A percentile compares a stretch with the other conserved stretches of the same genome.
These are phyloP conservation scores for Macrotis lagotis DNA, from an alignment of 2,113 vertebrate species.

Conservation along the genomic window DNA sequence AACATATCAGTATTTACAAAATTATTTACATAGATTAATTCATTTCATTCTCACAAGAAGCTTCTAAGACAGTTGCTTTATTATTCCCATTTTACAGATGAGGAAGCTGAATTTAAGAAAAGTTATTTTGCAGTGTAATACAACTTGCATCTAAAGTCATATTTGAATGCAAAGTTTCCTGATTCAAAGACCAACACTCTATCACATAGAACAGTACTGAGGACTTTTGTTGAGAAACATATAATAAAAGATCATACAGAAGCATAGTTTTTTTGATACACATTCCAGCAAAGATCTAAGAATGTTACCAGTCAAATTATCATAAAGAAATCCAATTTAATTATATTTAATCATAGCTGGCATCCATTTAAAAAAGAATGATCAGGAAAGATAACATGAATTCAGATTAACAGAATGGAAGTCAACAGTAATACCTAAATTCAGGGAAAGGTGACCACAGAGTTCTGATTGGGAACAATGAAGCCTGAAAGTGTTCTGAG, in stretches of 20 bases:
- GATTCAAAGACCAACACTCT: neutral
- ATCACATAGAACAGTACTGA: neutral
- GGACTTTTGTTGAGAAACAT: neutral
- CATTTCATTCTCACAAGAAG: neutral
- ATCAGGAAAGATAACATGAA: neutral
- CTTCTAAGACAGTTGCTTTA: neutral
- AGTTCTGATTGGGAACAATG: neutral
- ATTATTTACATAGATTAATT: neutral
- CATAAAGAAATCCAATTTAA: neutral
- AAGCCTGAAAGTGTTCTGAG: neutral
- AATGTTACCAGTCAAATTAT: neutral
- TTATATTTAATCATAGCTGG: neutral
- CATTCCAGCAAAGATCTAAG: neutral
- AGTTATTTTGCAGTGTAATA: neutral
- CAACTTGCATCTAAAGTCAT: neutral
- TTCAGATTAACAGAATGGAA: neutral
- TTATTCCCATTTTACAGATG: neutral
- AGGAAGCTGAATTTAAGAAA: neutral
- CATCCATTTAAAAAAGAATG: neutral
- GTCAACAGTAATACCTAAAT: neutral
- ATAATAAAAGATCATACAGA: neutral
- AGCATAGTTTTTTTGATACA: neutral
- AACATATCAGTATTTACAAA: neutral
- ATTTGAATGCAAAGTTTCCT: neutral
- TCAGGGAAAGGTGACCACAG: neutral